Base-by-base conservation (phyloP, 92 coral and sea anemone species). In the Galaxea fascicularis region DNA sequence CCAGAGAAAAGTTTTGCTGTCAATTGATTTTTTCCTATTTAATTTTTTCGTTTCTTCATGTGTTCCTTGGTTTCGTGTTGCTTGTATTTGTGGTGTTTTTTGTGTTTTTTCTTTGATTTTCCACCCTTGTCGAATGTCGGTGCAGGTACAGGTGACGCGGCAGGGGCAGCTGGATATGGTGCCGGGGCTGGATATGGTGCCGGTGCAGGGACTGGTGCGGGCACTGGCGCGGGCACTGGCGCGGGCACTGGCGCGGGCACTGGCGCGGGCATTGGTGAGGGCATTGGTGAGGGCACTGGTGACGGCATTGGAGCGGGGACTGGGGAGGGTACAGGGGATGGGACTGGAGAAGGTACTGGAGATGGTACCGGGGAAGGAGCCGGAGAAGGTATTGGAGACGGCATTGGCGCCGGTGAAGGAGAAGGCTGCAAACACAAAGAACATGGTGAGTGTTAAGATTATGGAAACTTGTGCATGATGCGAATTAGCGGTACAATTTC, bases 151-250 rank as follows among this genome's bases (percentile, higher is more conserved):
- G 91, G 91, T 20, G 82, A 58, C 0, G 64, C 49, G 11, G 79
- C 87, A 7, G 78, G 53, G 18, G 88, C 85, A 2, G 88, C 63
- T 1, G 95, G 91, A n/a, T 20, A 52, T 1, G 88, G 79, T 14
- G 92, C 66, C 14, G 90, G 74, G 11, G 64, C 39, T 0, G 88
- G 81, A 0, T 29, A 67, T 0, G 85, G 80, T 3, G 45, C 8
- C 5, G 90, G 65, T 1, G 84, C n/a, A 0, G 86, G 87, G 0
- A 44, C 27, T 0, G 87, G 87, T 8, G 73, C 10, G 0, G 87
- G 87, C 1, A 8, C 15, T 4, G 87, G 87, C 2, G 81, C 11
- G 0, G 80, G 86, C 0, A 22, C 65, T 41, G 80, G 74, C 0
- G 80, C 46, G 0, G 87, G 87, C 1, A 47, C 0, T 20, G 87